A percentile compares a stretch with the other conserved stretches of the same genome.
Evolutionary conservation across 2,797 vertebrate species (phyloP).

Genomic region (Neosilurus mollespiculum): DNA sequence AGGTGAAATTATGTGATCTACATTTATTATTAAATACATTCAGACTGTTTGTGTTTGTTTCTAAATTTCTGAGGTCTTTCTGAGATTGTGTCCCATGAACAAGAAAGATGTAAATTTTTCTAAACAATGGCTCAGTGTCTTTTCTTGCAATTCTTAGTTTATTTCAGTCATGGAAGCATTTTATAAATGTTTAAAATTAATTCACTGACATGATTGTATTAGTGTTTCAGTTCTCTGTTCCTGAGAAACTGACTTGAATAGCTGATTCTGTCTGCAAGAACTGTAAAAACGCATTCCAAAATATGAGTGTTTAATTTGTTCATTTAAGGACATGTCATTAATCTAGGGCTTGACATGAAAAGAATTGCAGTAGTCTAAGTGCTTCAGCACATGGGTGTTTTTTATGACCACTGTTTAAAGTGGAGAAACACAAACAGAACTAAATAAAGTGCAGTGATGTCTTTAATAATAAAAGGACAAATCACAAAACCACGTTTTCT

Average conservation of each 20-base stretch:
- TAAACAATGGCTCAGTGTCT: not conserved
- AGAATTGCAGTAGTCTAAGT: not conserved
- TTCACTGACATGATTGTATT: not conserved
- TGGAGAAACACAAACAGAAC: not conserved
- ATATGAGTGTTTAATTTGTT: not conserved
- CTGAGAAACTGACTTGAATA: not conserved
- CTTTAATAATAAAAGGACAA: not conserved
- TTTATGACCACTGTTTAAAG: not conserved
- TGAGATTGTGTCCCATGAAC: not conserved
- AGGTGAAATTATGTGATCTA: conserved; percentile 13
- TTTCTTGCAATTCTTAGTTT: not conserved
- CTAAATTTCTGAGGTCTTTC: not conserved
- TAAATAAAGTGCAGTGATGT: not conserved
- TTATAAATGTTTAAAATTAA: not conserved
- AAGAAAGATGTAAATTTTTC: not conserved
- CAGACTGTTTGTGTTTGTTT: conserved; percentile 11
- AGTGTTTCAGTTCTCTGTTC: not conserved
- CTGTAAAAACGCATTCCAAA: not conserved
- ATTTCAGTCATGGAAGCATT: not conserved
- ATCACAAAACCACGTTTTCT: not conserved
- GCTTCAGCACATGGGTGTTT: not conserved
- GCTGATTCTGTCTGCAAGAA: not conserved
- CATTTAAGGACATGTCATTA: not conserved
- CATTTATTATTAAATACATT: conserved; percentile 19
- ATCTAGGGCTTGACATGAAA: not conserved